Evolutionary conservation across 2,888 invertebrate genomes (phyloP), one percentile per base, ranked within the genome.

Genomic region (Clostera curtula): DNA sequence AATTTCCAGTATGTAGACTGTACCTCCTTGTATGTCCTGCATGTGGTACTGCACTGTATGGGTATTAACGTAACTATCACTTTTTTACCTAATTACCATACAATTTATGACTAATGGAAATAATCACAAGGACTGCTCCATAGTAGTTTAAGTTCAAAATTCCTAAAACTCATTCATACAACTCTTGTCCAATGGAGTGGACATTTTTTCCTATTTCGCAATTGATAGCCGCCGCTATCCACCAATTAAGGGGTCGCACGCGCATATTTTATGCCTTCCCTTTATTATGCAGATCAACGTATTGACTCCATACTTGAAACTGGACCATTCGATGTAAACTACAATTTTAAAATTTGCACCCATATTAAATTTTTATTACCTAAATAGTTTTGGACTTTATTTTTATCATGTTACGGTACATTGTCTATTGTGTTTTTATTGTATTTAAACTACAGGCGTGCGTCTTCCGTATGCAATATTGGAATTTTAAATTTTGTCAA

Each of bases 281-380:
- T 70, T 80, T 77, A 72, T 79, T 69, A 82, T 82, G 82, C 68
- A 80, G 63, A 82, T 80, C 70, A 72, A 61, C 73, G 70, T 74
- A 75, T 77, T 77, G 79, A 77, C 73, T 71, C 53, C 58, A 43
- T 39, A 39, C 45, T 42, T 47, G 45, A 49, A 34, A 49, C 55
- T 49, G 49, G 49, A 44, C 53, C 15, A 23, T 32, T 30, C 29
- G n/a, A 27, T 34, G n/a, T n/a, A n/a, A n/a, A n/a, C 23, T 24
- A 35, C 36, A 29, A 44, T 30, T 15, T 25, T 33, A 29, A n/a
- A 8, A 7, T 17, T 3, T 12, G 1, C 4, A 19, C 6, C 13
- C 3, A 1, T 34, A 4, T 13, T 13, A 22, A n/a, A 5, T 1
- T 5, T 7, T 12, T 9, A 12, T 12, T n/a, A 11, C 7, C n/a